Evolutionary conservation across 2,113 vertebrate species (phyloP).

Genomic region (Ciconia stormi): DNA sequence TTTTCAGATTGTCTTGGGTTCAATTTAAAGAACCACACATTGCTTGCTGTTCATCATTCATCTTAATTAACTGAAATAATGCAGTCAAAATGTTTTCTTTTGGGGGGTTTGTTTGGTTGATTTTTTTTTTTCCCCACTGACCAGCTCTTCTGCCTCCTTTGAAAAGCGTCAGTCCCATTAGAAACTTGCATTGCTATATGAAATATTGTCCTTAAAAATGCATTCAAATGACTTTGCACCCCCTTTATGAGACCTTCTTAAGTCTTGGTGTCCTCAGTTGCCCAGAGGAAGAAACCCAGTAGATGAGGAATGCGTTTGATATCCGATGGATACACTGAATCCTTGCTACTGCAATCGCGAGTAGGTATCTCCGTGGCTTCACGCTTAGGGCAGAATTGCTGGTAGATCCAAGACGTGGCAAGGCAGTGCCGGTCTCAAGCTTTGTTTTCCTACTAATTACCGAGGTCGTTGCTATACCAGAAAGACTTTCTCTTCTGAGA

Average conservation of each 20-base stretch:
- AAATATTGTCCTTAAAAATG: neutral
- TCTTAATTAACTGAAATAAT: neutral
- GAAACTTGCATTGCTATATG: neutral
- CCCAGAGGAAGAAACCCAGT: too few relatives aligned
- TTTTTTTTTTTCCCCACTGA: neutral
- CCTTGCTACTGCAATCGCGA: neutral
- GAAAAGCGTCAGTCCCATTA: neutral
- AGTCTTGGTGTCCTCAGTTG: neutral
- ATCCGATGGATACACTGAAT: neutral
- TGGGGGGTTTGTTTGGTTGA: neutral
- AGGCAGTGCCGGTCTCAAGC: too few relatives aligned
- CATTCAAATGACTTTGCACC: neutral
- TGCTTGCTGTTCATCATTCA: neutral
- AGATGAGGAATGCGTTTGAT: neutral
- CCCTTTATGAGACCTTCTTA: neutral
- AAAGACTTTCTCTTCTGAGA: neutral
- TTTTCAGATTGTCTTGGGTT: neutral
- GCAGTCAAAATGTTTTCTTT: neutral
- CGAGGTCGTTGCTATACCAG: neutral
- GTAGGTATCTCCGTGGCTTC: neutral
- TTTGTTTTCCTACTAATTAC: neutral
- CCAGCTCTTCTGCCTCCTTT: neutral
- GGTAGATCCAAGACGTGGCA: fast-evolving
- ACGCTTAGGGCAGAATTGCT: neutral
- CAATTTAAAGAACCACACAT: neutral